A percentile compares a stretch with the other conserved stretches of the same genome.
Evolutionary conservation across 2,797 vertebrate genomes (phyloP).

Genomic region (Falco berigora): DNA sequence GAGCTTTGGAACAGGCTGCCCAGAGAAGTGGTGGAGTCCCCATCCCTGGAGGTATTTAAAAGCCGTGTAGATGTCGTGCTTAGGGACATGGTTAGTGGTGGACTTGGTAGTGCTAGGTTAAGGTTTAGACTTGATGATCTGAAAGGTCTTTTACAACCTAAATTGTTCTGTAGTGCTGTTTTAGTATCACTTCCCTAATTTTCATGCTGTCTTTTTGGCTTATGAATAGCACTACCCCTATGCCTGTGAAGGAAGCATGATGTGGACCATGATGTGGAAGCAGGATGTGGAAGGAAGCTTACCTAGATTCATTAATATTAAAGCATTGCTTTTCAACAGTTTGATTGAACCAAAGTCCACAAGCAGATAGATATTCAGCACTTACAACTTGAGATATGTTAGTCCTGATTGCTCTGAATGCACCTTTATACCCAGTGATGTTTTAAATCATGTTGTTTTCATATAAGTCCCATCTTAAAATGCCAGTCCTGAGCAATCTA

Average conservation of each 20-base stretch:
- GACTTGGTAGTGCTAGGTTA: not conserved
- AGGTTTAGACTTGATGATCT: not conserved
- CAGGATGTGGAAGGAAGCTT: not conserved
- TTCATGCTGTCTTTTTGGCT: not conserved
- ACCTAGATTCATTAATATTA: not conserved
- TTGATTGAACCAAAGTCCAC: not conserved
- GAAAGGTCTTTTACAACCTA: not conserved
- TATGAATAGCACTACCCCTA: not conserved
- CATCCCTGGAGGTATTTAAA: not conserved
- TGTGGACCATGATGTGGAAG: not conserved
- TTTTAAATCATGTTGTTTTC: not conserved
- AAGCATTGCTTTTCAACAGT: not conserved
- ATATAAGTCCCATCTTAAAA: not conserved
- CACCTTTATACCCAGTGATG: accelerated
- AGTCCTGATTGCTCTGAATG: not conserved
- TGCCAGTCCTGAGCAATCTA: not conserved
- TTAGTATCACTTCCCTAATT: not conserved
- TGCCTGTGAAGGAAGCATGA: not conserved
- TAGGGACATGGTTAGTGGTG: not conserved
- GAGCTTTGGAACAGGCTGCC: not conserved
- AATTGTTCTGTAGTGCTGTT: not conserved
- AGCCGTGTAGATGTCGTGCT: not conserved
- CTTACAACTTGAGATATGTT: not conserved
- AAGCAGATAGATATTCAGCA: not conserved
- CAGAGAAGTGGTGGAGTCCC: not conserved